Evolutionary conservation across 2,797 vertebrate genomes (phyloP).

Genomic region (Mormyrops boulengeri): DNA sequence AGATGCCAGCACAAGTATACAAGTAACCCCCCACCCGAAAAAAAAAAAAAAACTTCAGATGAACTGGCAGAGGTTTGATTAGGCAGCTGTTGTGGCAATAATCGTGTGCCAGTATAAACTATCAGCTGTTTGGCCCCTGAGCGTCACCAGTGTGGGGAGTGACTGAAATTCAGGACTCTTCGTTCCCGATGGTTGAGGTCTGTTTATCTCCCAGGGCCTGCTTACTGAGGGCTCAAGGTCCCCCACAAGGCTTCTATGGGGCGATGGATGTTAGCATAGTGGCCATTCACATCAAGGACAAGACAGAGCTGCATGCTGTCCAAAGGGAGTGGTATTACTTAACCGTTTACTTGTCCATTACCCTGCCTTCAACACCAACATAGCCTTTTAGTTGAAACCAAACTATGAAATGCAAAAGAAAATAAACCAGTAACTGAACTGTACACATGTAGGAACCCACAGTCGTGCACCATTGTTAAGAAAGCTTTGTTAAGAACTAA

Average conservation of each 20-base stretch:
- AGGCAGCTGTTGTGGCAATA: constrained; percentile 30
- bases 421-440: neutral
- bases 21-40: constrained; percentile 22
- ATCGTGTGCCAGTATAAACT: constrained; percentile 41
- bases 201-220: constrained; percentile 67
- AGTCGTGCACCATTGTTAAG: neutral
- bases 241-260: constrained; percentile 68
- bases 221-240: constrained; percentile 72
- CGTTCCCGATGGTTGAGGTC: constrained; percentile 59
- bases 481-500: neutral
- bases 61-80: constrained; percentile 38
- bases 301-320: neutral
- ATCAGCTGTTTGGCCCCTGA: constrained; percentile 56
- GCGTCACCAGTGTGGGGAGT: constrained; percentile 54
- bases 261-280: neutral
- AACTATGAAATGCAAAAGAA: neutral
- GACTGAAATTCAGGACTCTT: constrained; percentile 54
- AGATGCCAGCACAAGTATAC: constrained; percentile 26
- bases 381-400: neutral
- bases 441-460: neutral
- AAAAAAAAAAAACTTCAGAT: constrained; percentile 27
- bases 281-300: neutral
- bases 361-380: neutral
- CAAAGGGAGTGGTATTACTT: neutral
- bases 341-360: neutral